phyloP scores from a whole-genome alignment of 2,888 invertebrate species.

The Acleris emargana region DNA sequence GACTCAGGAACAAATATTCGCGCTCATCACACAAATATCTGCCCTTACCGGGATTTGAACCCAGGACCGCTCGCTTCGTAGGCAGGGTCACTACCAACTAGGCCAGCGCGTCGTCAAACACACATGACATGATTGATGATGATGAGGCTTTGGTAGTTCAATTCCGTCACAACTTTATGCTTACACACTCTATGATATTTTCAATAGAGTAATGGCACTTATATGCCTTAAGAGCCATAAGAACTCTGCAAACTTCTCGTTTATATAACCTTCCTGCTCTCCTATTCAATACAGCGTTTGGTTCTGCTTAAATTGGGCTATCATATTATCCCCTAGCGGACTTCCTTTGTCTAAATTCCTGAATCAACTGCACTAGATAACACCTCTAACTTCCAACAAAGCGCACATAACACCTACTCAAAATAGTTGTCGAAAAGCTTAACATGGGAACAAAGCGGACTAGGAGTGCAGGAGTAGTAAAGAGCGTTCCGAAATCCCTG shows the following conservation, averaged over 20 bases:
- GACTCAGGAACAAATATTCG: too few relatives aligned
- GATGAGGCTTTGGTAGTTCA: too few relatives aligned
- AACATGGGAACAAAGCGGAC: slow-evolving; percentile 57
- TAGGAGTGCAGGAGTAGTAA: slow-evolving; percentile 55
- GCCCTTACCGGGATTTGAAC: too few relatives aligned
- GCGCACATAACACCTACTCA: slow-evolving; percentile 45
- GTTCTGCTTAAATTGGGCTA: slow-evolving; percentile 13
- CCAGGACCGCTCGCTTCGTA: too few relatives aligned
- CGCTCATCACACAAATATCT: too few relatives aligned
- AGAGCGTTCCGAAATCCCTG: slow-evolving; percentile 64
- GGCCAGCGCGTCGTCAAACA: too few relatives aligned
- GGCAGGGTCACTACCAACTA: too few relatives aligned
- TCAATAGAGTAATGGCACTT: too few relatives aligned
- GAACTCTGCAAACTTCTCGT: not conserved
- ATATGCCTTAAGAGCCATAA: not conserved
- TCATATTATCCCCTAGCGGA: slow-evolving; percentile 16
- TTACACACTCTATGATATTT: too few relatives aligned
- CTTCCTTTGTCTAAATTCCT: slow-evolving; percentile 32
- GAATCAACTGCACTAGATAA: slow-evolving; percentile 39
- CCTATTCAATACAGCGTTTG: slow-evolving; percentile 4
- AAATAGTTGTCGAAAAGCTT: slow-evolving; percentile 57
- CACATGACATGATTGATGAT: too few relatives aligned
- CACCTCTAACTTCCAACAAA: slow-evolving; percentile 45
- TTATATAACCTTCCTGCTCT: slow-evolving; percentile 3
- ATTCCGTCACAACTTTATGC: too few relatives aligned